Percentiles rank a stretch among this genome's conserved stretches.
phyloP scores from a whole-genome alignment of 35 echinoderm and acorn worm genomes.

The Holothuria glaberrima region DNA sequence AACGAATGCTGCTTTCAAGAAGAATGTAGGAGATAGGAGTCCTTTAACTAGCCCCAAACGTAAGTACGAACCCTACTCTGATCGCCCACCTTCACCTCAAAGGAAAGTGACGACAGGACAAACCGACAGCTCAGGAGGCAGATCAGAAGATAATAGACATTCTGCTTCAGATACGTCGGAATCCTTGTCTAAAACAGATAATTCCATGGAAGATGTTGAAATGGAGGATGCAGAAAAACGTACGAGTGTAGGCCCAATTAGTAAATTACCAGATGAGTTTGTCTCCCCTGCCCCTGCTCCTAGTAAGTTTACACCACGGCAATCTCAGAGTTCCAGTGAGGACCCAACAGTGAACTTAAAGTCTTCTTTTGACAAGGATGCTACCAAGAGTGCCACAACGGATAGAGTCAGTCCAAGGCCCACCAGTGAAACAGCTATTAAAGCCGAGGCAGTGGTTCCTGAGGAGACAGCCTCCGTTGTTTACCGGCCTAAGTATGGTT shows the following conservation, averaged over 20 bases:
- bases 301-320: background rate
- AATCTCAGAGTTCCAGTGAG: background rate
- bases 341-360: background rate
- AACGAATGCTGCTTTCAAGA: constrained; percentile 34
- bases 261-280: constrained; percentile 14
- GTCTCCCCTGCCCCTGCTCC: constrained; percentile 29
- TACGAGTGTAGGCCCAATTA: constrained; percentile 7
- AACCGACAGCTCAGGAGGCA: background rate
- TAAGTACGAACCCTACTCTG: constrained; percentile 20
- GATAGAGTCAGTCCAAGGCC: constrained; percentile 11
- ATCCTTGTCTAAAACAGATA: constrained; percentile 43
- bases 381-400: constrained; percentile 31
- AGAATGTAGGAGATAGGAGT: constrained; percentile 24
- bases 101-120: background rate
- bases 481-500: constrained; percentile 39
- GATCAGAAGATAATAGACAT: constrained; percentile 25
- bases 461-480: constrained; percentile 27
- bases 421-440: constrained; percentile 4
- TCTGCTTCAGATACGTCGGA: constrained; percentile 53
- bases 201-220: constrained; percentile 54
- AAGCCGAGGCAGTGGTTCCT: background rate
- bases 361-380: background rate
- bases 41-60: constrained; percentile 44
- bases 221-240: constrained; percentile 37
- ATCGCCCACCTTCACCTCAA: constrained; percentile 13